Evolutionary conservation across 2,888 invertebrate genomes (phyloP).

Genomic region (Trisateles emortualis): DNA sequence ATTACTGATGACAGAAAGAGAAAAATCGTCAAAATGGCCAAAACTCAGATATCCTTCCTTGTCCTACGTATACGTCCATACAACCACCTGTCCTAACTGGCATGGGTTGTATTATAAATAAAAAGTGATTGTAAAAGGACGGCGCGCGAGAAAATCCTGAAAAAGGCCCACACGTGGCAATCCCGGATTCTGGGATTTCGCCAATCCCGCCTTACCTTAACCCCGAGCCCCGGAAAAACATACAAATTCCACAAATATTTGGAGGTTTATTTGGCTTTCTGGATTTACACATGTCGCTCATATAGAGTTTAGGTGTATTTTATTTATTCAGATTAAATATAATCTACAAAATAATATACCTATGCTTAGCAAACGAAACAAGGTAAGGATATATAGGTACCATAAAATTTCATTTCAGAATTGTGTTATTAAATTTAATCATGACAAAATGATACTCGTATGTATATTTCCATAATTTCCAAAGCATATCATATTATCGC

Average conservation of each 20-base stretch:
- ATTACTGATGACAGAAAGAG: too few species aligned
- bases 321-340: too few species aligned
- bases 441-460: too few species aligned
- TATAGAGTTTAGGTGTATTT: conserved; percentile 9
- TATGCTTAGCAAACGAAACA: too few species aligned
- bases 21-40: too few species aligned
- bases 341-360: too few species aligned
- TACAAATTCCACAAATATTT: conserved; percentile 45
- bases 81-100: conserved; percentile 27
- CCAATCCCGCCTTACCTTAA: conserved; percentile 71
- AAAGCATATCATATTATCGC: too few species aligned
- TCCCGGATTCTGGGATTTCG: conserved; percentile 68
- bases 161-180: conserved; percentile 68
- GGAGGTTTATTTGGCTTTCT: conserved; percentile 33
- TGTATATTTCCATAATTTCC: too few species aligned
- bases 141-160: conserved; percentile 66
- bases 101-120: conserved; percentile 45
- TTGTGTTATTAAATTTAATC: too few species aligned
- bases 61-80: background rate
- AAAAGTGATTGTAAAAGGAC: conserved; percentile 54
- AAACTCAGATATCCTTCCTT: background rate
- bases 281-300: conserved; percentile 27
- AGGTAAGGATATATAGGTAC: too few species aligned
- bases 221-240: conserved; percentile 61
- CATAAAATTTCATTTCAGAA: too few species aligned